Evolutionary conservation across 2,888 invertebrate genomes (phyloP).

Genomic region (Malacosoma neustria): DNA sequence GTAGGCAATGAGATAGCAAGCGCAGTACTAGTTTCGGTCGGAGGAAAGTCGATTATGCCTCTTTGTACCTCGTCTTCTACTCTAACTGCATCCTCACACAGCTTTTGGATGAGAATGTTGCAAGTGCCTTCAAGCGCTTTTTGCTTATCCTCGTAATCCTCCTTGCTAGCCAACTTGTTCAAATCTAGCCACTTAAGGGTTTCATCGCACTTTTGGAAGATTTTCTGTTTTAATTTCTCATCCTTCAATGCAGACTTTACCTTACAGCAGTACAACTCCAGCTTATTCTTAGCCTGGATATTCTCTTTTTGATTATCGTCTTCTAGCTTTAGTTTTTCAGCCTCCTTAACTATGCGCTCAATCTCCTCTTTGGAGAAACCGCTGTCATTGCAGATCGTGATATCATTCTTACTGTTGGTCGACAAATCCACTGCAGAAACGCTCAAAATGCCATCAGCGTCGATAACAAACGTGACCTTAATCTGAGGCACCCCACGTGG

Average conservation of each 20-base stretch:
- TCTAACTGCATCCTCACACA: constrained; percentile 90
- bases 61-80: constrained; percentile 71
- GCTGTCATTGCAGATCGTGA: constrained; percentile 94
- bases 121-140: constrained; percentile 94
- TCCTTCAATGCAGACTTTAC: constrained; percentile 98
- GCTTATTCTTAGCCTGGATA: constrained; percentile 88
- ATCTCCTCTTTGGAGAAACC: constrained; percentile 95
- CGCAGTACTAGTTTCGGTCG: constrained; percentile 73
- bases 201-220: constrained; percentile 91
- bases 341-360: constrained; percentile 94
- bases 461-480: constrained; percentile 91
- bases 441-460: constrained; percentile 97
- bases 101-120: constrained; percentile 95
- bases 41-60: constrained; percentile 70
- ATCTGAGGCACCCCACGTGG: constrained; percentile 92
- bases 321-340: constrained; percentile 91
- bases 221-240: constrained; percentile 90
- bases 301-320: constrained; percentile 89
- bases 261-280: constrained; percentile 94
- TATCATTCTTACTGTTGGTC: constrained; percentile 93
- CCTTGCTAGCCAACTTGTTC: constrained; percentile 92
- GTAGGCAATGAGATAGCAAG: constrained; percentile 79
- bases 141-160: constrained; percentile 95
- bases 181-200: constrained; percentile 89
- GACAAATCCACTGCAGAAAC: constrained; percentile 95